Percentiles rank a stretch among this genome's conserved stretches.
Conservation (phyloP, 2,888 invertebrate genomes). For the Margaritifera margaritifera region DNA sequence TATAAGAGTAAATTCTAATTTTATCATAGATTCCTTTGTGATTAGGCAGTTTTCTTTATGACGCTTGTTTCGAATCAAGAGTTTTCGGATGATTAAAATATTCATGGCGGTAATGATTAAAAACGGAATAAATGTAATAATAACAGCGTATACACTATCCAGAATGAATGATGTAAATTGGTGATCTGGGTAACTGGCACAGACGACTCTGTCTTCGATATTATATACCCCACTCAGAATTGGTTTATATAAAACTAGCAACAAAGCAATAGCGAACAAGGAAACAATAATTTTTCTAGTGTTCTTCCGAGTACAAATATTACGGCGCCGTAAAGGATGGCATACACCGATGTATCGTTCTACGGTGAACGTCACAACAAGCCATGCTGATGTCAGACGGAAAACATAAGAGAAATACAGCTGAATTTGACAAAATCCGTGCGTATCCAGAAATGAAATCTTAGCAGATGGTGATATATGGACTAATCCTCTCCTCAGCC, state of each 20-base stretch:
- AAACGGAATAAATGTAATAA: conserved; percentile 59
- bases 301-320: conserved; percentile 51
- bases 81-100: conserved; percentile 50
- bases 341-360: conserved; percentile 69
- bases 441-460: conserved; percentile 40
- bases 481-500: conserved; percentile 61
- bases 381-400: conserved; percentile 67
- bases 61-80: conserved; percentile 37
- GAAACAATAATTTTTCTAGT: conserved; percentile 48
- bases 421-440: conserved; percentile 78
- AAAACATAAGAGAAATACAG: conserved; percentile 78
- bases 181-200: conserved; percentile 41
- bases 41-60: conserved; percentile 36
- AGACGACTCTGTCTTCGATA: conserved; percentile 29
- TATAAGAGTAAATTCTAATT: conserved; percentile 66
- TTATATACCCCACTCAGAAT: conserved; percentile 51
- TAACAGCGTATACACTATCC: conserved; percentile 57
- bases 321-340: conserved; percentile 60
- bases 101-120: conserved; percentile 59
- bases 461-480: conserved; percentile 26
- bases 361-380: conserved; percentile 66
- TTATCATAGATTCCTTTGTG: conserved; percentile 59
- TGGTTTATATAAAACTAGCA: conserved; percentile 63
- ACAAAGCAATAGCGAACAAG: conserved; percentile 44
- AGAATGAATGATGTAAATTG: conserved; percentile 50